phyloP scores from a whole-genome alignment of 2,113 vertebrate species.

The Thryonomys swinderianus region DNA sequence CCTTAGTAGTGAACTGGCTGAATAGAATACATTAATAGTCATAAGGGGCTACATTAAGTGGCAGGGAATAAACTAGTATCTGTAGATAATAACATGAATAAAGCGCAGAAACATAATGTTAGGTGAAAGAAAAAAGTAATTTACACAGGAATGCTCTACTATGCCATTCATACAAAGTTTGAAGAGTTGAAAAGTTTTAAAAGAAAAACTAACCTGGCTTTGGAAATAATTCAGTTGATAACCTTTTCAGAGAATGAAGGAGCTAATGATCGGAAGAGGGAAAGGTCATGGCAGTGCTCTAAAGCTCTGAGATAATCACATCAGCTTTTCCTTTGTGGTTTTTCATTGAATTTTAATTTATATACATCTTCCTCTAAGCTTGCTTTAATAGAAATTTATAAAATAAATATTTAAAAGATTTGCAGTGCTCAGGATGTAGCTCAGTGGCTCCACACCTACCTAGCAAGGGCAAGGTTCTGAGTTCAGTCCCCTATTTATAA shows the following conservation, averaged over 20 bases:
- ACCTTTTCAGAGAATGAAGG: neutral
- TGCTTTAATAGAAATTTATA: constrained; percentile 18
- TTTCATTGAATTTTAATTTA: constrained; percentile 20
- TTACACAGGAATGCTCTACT: neutral
- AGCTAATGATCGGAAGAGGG: neutral
- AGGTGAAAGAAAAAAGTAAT: constrained; percentile 6
- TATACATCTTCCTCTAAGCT: neutral
- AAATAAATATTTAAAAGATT: constrained; percentile 3
- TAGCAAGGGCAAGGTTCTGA: too few relatives aligned
- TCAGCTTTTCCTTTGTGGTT: neutral
- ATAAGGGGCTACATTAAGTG: neutral
- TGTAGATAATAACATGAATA: neutral
- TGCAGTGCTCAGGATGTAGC: neutral
- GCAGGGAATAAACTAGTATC: neutral
- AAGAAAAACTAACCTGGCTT: neutral
- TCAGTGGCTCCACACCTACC: too few relatives aligned
- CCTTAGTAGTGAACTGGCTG: neutral
- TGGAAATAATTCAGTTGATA: neutral
- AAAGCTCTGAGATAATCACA: neutral
- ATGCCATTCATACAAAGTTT: neutral
- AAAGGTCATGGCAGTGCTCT: neutral
- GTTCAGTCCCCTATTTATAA: too few relatives aligned
- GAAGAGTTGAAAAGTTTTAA: neutral
- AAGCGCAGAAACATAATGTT: neutral
- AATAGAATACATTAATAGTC: neutral